phyloP scores from a whole-genome alignment of 1,140 invertebrate genomes.

The Cecropterus lyciades region DNA sequence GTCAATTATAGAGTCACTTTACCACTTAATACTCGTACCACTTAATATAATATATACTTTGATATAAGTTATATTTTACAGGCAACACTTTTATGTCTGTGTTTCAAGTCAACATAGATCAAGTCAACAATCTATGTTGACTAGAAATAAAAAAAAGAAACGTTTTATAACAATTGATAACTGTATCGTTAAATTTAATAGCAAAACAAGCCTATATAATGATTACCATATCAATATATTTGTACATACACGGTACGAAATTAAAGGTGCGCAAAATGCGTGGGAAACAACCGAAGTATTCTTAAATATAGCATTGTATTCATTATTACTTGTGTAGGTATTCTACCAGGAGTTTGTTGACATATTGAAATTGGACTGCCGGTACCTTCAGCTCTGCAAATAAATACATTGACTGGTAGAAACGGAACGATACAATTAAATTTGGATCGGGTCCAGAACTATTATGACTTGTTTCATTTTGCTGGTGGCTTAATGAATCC shows the following conservation, averaged over 20 bases:
- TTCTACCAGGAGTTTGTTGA: not conserved
- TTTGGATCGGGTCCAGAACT: constrained; percentile 24
- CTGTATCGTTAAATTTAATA: too few species aligned
- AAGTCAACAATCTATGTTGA: too few species aligned
- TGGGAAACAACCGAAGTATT: not conserved
- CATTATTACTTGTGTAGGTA: not conserved
- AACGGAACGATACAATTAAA: constrained; percentile 15
- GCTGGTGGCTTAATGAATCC: constrained; percentile 17
- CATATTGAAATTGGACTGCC: constrained; percentile 6
- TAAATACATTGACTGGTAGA: constrained; percentile 20
- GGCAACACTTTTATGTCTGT: too few species aligned
- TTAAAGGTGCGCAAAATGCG: not conserved
- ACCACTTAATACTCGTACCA: too few species aligned
- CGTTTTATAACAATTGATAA: too few species aligned
- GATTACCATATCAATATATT: too few species aligned
- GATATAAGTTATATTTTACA: too few species aligned
- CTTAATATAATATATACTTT: too few species aligned
- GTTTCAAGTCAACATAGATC: too few species aligned
- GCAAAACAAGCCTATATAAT: too few species aligned
- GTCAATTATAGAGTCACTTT: too few species aligned
- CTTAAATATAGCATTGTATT: constrained; percentile 16
- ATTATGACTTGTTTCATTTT: constrained; percentile 17
- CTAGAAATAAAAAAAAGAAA: too few species aligned
- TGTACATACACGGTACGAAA: not conserved
- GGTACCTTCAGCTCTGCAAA: not conserved